Evolutionary conservation across 2,888 invertebrate genomes (phyloP).

Genomic region (Onchidella celtica): DNA sequence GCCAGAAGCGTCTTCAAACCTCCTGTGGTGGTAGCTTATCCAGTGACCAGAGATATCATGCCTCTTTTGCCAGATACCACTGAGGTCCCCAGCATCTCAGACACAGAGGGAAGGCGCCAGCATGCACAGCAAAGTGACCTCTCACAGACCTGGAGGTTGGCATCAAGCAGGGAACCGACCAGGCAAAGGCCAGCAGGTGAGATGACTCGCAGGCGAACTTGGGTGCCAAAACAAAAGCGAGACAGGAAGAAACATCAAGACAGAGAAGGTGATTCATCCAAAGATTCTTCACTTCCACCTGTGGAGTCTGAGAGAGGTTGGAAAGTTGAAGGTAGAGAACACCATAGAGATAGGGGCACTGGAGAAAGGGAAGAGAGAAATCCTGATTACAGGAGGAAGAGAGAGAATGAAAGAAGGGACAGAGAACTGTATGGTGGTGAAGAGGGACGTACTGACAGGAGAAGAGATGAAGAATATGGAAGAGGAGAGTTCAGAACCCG

Average conservation of each 20-base stretch:
- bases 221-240: constrained; percentile 27
- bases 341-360: not conserved
- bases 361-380: not conserved
- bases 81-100: constrained; percentile 31
- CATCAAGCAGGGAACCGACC: not conserved
- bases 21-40: constrained; percentile 15
- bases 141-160: not conserved
- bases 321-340: not conserved
- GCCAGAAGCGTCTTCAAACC: constrained; percentile 9
- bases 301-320: no score
- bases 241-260: not conserved
- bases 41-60: constrained; percentile 6
- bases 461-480: not conserved
- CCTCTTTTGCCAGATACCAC: constrained; percentile 26
- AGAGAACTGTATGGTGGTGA: not conserved
- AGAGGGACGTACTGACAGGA: not conserved
- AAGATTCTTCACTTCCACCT: not conserved
- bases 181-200: not conserved
- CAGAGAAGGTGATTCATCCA: not conserved
- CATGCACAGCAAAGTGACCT: not conserved
- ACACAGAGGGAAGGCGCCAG: constrained; percentile 8
- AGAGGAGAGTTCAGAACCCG: not conserved
- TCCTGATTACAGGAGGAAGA: not conserved
- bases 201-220: not conserved
- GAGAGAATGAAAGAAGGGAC: not conserved